Percentiles rank a stretch among this genome's conserved stretches.
Evolutionary conservation across 2,888 invertebrate genomes (phyloP).

Genomic region (Aphidoletes aphidimyza): DNA sequence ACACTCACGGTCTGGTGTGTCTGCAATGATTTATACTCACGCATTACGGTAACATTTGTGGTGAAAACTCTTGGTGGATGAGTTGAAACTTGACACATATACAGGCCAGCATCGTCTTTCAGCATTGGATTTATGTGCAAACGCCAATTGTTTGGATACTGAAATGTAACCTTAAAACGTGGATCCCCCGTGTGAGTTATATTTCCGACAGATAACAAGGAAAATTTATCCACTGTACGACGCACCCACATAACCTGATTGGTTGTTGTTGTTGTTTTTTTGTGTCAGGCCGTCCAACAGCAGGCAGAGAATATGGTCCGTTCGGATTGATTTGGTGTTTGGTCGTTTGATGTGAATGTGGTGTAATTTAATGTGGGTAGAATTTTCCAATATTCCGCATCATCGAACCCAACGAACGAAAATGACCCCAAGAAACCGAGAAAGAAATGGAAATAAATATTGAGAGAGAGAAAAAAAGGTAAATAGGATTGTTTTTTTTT

Average conservation of each 20-base stretch:
- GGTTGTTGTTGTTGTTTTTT: no score
- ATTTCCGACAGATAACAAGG: slow-evolving; percentile 74
- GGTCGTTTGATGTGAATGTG: no score
- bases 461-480: background rate
- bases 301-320: background rate
- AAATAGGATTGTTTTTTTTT: background rate
- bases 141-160: slow-evolving; percentile 76
- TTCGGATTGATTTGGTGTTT: background rate
- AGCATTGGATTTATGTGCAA: slow-evolving; percentile 77
- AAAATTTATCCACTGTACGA: slow-evolving; percentile 72
- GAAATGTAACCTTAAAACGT: slow-evolving; percentile 74
- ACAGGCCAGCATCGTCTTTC: slow-evolving; percentile 76
- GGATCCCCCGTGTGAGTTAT: slow-evolving; percentile 74
- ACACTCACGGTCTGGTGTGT: no score
- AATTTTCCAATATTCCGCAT: background rate
- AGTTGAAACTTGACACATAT: slow-evolving; percentile 85
- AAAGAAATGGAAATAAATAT: background rate
- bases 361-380: no score
- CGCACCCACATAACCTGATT: slow-evolving; percentile 77
- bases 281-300: no score
- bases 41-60: slow-evolving; percentile 78
- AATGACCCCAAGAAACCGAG: background rate
- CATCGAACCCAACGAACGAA: background rate
- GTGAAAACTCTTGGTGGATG: slow-evolving; percentile 81
- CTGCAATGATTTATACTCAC: slow-evolving; percentile 68